These are phyloP conservation scores for Nannobrachium achirus DNA, from an alignment of 2,113 vertebrate species.

Conservation along the genomic window DNA sequence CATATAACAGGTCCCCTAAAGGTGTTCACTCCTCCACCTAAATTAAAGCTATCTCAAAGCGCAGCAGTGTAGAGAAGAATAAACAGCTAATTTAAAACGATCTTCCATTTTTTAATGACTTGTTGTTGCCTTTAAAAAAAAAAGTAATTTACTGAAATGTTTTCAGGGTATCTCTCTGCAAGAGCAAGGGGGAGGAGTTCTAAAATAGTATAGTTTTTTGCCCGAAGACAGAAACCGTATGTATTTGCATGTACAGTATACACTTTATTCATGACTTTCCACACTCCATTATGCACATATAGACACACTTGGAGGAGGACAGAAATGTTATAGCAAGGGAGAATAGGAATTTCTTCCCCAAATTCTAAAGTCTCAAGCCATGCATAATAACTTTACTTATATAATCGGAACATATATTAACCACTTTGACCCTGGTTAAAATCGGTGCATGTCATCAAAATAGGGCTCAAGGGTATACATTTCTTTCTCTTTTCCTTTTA, in stretches of 20 bases:
- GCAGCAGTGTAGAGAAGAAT: constrained; percentile 39
- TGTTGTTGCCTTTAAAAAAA: constrained; percentile 61
- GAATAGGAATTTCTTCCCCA: constrained; percentile 12
- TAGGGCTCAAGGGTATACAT: no score
- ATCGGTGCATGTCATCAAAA: no score
- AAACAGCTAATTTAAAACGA: constrained; percentile 65
- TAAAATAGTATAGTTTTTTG: constrained; percentile 40
- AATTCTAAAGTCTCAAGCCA: constrained; percentile 33
- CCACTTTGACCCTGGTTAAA: not conserved
- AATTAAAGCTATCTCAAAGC: constrained; percentile 49
- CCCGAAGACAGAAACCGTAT: constrained; percentile 40
- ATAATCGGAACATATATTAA: no score
- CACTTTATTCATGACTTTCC: constrained; percentile 24
- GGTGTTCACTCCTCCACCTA: constrained; percentile 50
- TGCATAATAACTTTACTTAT: constrained; percentile 42
- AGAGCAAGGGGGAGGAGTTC: constrained; percentile 27
- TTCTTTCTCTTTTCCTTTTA: no score
- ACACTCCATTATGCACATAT: constrained; percentile 19
- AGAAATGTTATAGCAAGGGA: constrained; percentile 42
- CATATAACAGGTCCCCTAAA: constrained; percentile 26
- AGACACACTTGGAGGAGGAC: constrained; percentile 14
- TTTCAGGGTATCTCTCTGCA: constrained; percentile 49
- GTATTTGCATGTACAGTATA: constrained; percentile 41
- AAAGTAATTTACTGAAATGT: constrained; percentile 57
- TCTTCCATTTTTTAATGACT: constrained; percentile 70